Evolutionary conservation across 2,888 invertebrate species (phyloP).

Genomic region (Yponomeuta sedellus): DNA sequence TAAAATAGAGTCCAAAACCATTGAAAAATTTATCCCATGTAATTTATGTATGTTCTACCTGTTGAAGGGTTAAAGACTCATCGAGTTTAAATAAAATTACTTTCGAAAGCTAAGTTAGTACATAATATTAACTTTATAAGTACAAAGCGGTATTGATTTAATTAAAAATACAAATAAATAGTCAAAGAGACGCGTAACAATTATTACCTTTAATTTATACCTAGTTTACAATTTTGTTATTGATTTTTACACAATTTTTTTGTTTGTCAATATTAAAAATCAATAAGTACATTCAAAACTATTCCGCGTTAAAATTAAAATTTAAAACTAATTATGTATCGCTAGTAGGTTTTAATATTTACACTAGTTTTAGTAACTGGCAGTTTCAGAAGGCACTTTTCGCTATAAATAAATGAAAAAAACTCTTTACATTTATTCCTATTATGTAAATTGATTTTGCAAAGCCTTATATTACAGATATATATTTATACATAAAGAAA

Average conservation of each 20-base stretch:
- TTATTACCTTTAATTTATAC: slow-evolving; percentile 34
- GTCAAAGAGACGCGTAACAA: background rate
- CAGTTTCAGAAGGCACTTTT: slow-evolving; percentile 64
- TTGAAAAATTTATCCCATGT: no score
- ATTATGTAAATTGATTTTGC: no score
- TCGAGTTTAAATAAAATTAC: no score
- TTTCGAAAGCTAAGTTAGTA: no score
- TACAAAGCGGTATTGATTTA: background rate
- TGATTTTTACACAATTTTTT: slow-evolving; percentile 31
- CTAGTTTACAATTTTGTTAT: no score
- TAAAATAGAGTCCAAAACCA: no score
- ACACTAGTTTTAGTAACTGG: slow-evolving; percentile 64
- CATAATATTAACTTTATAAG: background rate
- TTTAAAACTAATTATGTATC: slow-evolving; percentile 1
- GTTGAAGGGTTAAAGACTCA: no score
- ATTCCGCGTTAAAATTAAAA: background rate
- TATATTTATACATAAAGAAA: no score
- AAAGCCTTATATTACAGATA: no score
- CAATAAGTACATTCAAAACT: background rate
- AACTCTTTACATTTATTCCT: no score
- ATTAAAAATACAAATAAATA: background rate
- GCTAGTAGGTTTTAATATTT: slow-evolving; percentile 39
- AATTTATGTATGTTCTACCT: no score
- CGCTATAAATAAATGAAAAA: background rate
- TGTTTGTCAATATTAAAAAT: background rate